Evolutionary conservation across 1,140 invertebrate species (phyloP).

Genomic region (Drosophila funebris): DNA sequence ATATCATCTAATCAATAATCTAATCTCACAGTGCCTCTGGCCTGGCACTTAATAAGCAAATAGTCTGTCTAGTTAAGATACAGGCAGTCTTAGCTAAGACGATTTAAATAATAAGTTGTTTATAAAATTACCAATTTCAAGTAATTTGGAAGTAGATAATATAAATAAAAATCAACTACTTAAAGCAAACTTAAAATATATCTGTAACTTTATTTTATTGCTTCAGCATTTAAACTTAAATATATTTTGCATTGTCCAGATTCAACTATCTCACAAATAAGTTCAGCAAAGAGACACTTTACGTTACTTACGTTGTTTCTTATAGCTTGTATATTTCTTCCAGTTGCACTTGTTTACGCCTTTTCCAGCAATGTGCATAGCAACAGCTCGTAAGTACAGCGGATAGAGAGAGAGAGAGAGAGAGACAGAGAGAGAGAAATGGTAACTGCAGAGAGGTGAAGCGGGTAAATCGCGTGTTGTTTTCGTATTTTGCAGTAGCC

Average conservation of each 20-base stretch:
- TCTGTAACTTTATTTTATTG: too few relatives aligned
- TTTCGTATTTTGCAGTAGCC: constrained; percentile 51
- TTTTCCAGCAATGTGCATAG: constrained; percentile 59
- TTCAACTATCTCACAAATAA: not conserved
- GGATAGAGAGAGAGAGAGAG: not conserved
- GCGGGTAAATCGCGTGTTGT: constrained; percentile 42
- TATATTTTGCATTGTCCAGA: too few relatives aligned
- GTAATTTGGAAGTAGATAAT: too few relatives aligned
- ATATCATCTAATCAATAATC: constrained; percentile 41
- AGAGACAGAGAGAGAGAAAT: constrained; percentile 1
- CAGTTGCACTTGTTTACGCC: constrained; percentile 62
- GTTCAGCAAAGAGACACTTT: not conserved
- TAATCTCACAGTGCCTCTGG: too few relatives aligned
- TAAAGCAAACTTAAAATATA: too few relatives aligned
- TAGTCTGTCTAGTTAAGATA: not conserved
- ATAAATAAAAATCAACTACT: too few relatives aligned
- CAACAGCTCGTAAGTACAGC: constrained; percentile 31
- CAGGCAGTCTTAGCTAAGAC: not conserved
- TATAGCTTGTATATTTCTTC: constrained; percentile 56
- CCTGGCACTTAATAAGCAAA: not conserved
- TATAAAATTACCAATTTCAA: not conserved
- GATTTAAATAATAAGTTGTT: not conserved
- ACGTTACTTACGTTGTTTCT: constrained; percentile 25
- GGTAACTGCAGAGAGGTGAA: not conserved
- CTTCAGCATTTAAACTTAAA: too few relatives aligned